Evolutionary conservation across 2,888 invertebrate species (phyloP).

Genomic region (Hymenopus coronatus): DNA sequence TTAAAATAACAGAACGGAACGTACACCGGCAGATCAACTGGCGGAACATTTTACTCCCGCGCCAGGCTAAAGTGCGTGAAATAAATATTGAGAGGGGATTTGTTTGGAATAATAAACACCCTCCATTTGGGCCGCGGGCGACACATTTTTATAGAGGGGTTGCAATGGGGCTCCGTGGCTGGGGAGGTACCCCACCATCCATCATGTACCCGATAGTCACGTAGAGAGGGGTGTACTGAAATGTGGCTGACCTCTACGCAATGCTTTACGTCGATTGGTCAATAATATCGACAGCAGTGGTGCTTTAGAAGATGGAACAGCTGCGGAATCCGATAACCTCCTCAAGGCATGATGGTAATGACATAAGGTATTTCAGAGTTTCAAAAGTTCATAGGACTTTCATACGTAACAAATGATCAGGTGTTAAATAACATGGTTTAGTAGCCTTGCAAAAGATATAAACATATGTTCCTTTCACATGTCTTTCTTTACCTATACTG

Average conservation of each 20-base stretch:
- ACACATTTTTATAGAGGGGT: not conserved
- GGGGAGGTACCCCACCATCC: not conserved
- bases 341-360: too few species aligned
- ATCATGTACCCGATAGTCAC: not conserved
- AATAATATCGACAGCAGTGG: not conserved
- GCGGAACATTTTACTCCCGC: not conserved
- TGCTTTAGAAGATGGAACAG: not conserved
- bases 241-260: not conserved
- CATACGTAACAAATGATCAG: too few species aligned
- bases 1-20: not conserved
- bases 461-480: too few species aligned
- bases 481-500: too few species aligned
- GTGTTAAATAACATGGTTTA: too few species aligned
- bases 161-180: not conserved
- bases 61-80: not conserved
- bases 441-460: too few species aligned
- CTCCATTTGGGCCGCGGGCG: not conserved
- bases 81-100: not conserved
- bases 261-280: not conserved
- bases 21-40: not conserved
- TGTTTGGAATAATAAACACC: not conserved
- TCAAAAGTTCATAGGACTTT: too few species aligned
- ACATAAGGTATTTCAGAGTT: too few species aligned
- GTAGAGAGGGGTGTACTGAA: not conserved
- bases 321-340: not conserved